Base-by-base conservation (phyloP, 1,140 invertebrate species). In the Ips nitidus region DNA sequence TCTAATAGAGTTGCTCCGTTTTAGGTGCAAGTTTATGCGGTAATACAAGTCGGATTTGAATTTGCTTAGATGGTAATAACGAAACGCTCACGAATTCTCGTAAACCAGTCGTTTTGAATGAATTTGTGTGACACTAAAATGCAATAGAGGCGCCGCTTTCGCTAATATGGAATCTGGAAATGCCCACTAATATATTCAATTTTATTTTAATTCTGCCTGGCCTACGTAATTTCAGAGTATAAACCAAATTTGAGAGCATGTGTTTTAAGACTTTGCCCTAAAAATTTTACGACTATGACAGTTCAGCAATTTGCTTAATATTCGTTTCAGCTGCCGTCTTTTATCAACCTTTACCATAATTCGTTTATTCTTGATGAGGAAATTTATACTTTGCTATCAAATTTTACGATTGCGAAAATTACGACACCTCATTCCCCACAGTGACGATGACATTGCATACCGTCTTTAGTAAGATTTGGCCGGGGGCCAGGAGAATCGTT, bases 341-440 rank as follows among this genome's bases (percentile, higher is more conserved):
- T 22, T 22, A 22, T 22, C 22, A 22, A 0, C 22, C 22, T 47
- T 47, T n/a, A 47, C n/a, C 45, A 5, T n/a, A n/a, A 47, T 47
- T 47, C n/a, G 4, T 47, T 47, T 47, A 5, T 47, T 47, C n/a
- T 55, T 55, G 2, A 55, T 55, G 52, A 37, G 37, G 36, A 38
- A 55, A 55, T 55, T 55, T 55, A 55, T 55, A 55, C 4, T 36
- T 55, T 50, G 45, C 53, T 42, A 55, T 66, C 41, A 57, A 58
- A 58, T 57, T 66, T 66, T 58, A 66, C 55, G 42, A 47, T 45
- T 8, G 42, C 39, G 5, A 64, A 64, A 64, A 64, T 22, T 55
- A 55, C 42, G 41, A 2, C 64, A 66, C 64, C 53, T 66, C 64
- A 58, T 66, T 66, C 38, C 36, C 4, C 22, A 39, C 40, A 4